These are phyloP conservation scores for human DNA, from an alignment of 2,113 vertebrate genomes.

Conservation along the genomic window GRCh38 chr1:189577501-189578000, in stretches of 20 bases:
- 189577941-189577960: fast-evolving
- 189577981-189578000: background rate
- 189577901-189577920: background rate
- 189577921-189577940: background rate
- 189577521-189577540: background rate
- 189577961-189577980: background rate
- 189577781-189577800: background rate
- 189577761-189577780: background rate
- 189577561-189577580: background rate
- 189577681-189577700: background rate
- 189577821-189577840: background rate
- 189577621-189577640: background rate
- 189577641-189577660: background rate
- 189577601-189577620: background rate
- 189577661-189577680: background rate
- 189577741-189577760: background rate
- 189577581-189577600: too few species aligned
- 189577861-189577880: background rate
- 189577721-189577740: background rate
- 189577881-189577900: background rate
- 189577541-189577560: background rate
- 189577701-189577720: background rate
- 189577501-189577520: background rate
- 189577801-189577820: background rate
- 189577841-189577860: background rate